A percentile compares a stretch with the other conserved stretches of the same genome.
These are phyloP conservation scores for Balearica regulorum DNA, from an alignment of 2,797 vertebrate species.

Conservation along the genomic window DNA sequence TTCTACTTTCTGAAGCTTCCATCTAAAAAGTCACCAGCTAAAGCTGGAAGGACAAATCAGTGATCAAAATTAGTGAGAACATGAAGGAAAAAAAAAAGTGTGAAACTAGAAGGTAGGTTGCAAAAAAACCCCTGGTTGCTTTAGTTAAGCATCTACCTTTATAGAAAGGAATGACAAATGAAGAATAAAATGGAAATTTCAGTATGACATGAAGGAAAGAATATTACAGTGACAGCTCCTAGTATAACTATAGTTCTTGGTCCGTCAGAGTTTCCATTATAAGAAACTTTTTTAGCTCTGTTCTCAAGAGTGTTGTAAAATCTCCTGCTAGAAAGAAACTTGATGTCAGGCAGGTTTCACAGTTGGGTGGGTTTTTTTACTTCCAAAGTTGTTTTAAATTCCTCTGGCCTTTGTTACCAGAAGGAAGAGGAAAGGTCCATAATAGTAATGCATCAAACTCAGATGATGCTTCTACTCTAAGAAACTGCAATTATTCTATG, in stretches of 20 bases:
- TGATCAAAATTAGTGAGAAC: neutral
- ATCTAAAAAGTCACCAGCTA: neutral
- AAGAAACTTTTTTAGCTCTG: neutral
- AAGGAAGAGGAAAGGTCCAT: neutral
- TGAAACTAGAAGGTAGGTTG: neutral
- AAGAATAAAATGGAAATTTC: neutral
- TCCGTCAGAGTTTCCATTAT: neutral
- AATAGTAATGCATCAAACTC: neutral
- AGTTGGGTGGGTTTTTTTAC: neutral
- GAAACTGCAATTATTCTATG: neutral
- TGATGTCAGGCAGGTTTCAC: neutral
- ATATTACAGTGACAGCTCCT: neutral
- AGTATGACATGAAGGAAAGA: neutral
- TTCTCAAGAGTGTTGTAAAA: neutral
- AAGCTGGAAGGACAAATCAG: neutral
- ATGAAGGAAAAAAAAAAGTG: neutral
- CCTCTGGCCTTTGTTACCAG: neutral
- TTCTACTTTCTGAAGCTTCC: neutral
- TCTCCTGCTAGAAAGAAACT: neutral
- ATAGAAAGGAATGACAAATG: neutral
- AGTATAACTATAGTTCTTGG: neutral
- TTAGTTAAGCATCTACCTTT: neutral
- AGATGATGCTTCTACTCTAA: neutral
- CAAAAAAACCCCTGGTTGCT: neutral
- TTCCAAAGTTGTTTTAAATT: neutral